These are phyloP conservation scores for Arge pagana DNA, from an alignment of 2,888 invertebrate genomes.

Conservation along the genomic window DNA sequence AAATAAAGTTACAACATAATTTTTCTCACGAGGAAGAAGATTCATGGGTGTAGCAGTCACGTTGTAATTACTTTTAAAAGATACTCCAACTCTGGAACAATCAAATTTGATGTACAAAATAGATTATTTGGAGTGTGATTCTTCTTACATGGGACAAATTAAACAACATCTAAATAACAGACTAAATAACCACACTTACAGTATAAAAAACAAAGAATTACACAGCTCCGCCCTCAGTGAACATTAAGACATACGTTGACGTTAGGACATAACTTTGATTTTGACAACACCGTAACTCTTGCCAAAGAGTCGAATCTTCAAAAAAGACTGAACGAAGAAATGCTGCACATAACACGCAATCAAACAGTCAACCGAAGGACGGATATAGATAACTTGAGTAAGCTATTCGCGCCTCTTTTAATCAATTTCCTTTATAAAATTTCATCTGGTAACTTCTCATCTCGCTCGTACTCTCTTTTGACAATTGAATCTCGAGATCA, in stretches of 20 bases:
- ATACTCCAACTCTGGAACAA: not conserved
- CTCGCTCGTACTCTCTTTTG: no score
- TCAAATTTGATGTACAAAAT: not conserved
- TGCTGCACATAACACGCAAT: not conserved
- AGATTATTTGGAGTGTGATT: not conserved
- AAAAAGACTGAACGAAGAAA: not conserved
- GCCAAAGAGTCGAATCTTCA: not conserved
- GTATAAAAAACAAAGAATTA: not conserved
- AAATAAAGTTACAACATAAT: no score
- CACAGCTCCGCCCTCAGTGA: not conserved
- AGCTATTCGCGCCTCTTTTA: not conserved
- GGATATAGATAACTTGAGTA: not conserved
- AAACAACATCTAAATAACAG: not conserved
- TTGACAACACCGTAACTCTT: not conserved
- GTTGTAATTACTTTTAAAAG: no score
- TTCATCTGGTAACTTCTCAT: no score
- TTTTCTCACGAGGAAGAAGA: no score
- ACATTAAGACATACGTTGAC: not conserved
- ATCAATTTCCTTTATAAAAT: no score
- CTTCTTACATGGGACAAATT: not conserved
- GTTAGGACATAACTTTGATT: not conserved
- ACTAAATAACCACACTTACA: not conserved
- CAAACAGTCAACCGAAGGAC: not conserved
- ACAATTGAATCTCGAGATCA: no score
- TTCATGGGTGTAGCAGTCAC: no score